Evolutionary conservation across 37 sponge, comb jelly and placozoan genomes (phyloP).

Genomic region (Tethya wilhelma): DNA sequence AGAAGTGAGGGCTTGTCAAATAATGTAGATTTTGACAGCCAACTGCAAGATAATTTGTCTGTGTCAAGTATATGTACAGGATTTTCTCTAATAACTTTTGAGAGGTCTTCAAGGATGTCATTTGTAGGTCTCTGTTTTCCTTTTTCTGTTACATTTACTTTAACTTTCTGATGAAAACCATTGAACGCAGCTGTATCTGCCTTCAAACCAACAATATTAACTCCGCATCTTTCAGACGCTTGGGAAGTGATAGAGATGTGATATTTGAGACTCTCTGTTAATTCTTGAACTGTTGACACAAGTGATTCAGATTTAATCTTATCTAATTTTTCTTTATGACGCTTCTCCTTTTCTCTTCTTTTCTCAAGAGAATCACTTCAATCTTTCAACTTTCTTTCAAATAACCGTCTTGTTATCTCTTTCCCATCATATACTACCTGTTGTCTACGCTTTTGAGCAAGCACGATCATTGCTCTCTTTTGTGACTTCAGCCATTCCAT

Average conservation of each 20-base stretch:
- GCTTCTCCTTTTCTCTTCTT: background rate
- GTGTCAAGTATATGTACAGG: background rate
- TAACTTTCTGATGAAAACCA: background rate
- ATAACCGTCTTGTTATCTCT: no score
- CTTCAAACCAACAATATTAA: slow-evolving; percentile 1
- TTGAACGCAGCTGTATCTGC: slow-evolving; percentile 7
- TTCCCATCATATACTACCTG: no score
- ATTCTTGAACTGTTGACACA: slow-evolving; percentile 2
- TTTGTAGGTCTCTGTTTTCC: background rate
- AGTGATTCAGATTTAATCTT: background rate
- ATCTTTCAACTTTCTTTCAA: background rate
- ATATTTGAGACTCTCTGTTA: slow-evolving; percentile 7
- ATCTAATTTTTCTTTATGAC: background rate
- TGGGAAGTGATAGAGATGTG: slow-evolving; percentile 24
- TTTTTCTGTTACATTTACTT: background rate
- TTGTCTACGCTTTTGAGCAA: background rate
- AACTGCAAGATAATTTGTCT: background rate
- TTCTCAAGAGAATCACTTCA: background rate
- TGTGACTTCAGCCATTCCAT: background rate
- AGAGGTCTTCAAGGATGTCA: background rate
- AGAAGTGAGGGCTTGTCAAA: slow-evolving; percentile 27
- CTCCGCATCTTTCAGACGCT: slow-evolving; percentile 6
- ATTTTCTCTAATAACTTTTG: background rate
- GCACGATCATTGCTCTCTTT: background rate
- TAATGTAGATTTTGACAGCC: no score